Conservation (phyloP, 1,140 invertebrate species). For the Nilaparvata lugens region DNA sequence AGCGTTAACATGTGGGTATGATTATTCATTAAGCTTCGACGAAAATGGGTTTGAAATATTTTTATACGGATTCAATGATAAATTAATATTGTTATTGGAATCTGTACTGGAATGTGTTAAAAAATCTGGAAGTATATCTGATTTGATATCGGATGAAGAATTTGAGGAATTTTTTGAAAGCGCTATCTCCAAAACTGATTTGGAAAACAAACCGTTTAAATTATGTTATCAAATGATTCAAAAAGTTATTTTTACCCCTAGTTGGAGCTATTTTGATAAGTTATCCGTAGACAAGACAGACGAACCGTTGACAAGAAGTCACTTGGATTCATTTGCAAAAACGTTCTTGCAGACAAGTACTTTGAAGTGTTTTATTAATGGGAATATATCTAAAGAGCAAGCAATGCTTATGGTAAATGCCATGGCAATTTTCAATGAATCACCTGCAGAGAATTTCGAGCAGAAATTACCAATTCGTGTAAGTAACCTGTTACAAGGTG, state of each 20-base stretch:
- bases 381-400: constrained; percentile 54
- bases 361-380: constrained; percentile 62
- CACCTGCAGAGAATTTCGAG: constrained; percentile 26
- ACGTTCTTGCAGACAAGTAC: constrained; percentile 49
- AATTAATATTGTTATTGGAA: constrained; percentile 43
- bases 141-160: constrained; percentile 32
- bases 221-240: constrained; percentile 56
- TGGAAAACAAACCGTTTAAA: constrained; percentile 45
- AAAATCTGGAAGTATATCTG: constrained; percentile 32
- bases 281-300: constrained; percentile 44
- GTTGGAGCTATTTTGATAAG: constrained; percentile 55
- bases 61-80: constrained; percentile 66
- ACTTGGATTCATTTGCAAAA: constrained; percentile 40
- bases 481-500: constrained; percentile 52
- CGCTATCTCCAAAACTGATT: constrained; percentile 37
- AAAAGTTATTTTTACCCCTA: constrained; percentile 46
- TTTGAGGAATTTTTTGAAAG: constrained; percentile 60
- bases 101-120: constrained; percentile 32
- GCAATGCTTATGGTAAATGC: constrained; percentile 44
- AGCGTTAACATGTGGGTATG: constrained; percentile 63
- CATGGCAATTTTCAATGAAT: constrained; percentile 35
- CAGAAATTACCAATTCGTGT: constrained; percentile 35
- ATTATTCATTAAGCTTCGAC: constrained; percentile 43
- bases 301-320: constrained; percentile 48
- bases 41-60: constrained; percentile 62